Percentiles rank a stretch among this genome's conserved stretches.
phyloP scores from a whole-genome alignment of 1,140 invertebrate genomes.

The Ceratoteleas bidentatus region DNA sequence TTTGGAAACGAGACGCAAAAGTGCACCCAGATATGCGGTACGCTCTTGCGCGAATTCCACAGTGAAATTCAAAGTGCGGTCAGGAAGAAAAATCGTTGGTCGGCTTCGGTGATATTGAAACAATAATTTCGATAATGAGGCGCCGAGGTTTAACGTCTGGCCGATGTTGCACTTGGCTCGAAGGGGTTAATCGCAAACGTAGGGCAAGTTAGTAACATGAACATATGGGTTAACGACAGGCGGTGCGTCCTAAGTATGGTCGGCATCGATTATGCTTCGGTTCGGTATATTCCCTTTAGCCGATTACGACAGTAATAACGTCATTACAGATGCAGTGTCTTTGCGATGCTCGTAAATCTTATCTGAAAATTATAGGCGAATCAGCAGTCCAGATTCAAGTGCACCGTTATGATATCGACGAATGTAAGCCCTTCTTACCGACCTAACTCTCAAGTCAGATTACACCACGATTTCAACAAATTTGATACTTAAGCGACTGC shows the following conservation, averaged over 20 bases:
- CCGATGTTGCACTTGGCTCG: conserved; percentile 18
- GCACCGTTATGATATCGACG: conserved; percentile 32
- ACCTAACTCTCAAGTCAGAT: conserved; percentile 9
- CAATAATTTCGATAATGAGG: conserved; percentile 34
- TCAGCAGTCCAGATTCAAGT: conserved; percentile 21
- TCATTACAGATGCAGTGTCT: conserved; percentile 59
- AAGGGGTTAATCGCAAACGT: conserved; percentile 36
- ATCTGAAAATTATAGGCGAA: conserved; percentile 49
- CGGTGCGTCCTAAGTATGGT: conserved; percentile 26
- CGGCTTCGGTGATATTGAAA: conserved; percentile 3
- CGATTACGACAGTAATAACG: conserved; percentile 63
- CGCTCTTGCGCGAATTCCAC: conserved; percentile 2
- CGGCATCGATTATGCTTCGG: conserved; percentile 50
- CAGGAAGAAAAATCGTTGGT: conserved; percentile 11
- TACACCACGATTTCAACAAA: neutral
- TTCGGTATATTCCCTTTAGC: conserved; percentile 30
- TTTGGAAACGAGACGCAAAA: conserved; percentile 28
- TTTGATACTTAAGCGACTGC: neutral
- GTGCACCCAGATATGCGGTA: conserved; percentile 10
- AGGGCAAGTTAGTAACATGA: conserved; percentile 29
- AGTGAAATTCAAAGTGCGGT: conserved; percentile 8
- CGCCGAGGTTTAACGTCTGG: conserved; percentile 23
- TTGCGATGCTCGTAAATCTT: conserved; percentile 71
- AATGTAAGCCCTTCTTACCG: conserved; percentile 17
- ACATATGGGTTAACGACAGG: conserved; percentile 48